Conservation (phyloP, 2,113 vertebrate genomes). For the Verasper variegatus region DNA sequence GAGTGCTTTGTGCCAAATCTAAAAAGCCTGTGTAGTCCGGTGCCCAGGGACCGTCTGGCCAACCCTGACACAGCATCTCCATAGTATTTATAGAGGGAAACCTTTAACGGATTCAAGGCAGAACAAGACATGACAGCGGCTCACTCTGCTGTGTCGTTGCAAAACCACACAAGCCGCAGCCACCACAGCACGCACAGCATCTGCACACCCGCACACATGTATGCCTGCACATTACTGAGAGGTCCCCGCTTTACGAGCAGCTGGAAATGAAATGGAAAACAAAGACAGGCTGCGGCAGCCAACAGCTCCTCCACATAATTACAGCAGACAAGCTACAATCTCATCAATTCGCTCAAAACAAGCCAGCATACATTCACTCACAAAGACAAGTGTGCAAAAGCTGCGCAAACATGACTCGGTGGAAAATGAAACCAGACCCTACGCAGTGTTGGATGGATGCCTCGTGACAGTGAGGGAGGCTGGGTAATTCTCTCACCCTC, state of each 20-base stretch:
- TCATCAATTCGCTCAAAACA: slow-evolving; percentile 41
- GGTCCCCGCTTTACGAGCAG: slow-evolving; percentile 21
- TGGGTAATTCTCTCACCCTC: slow-evolving; percentile 46
- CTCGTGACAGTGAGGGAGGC: slow-evolving; percentile 51
- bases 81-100: slow-evolving; percentile 36
- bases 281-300: slow-evolving; percentile 55
- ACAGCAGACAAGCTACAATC: slow-evolving; percentile 50
- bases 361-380: slow-evolving; percentile 32
- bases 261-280: slow-evolving; percentile 49
- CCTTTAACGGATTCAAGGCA: slow-evolving; percentile 46
- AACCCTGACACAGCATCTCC: slow-evolving; percentile 46
- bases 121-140: slow-evolving; percentile 42
- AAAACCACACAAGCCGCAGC: slow-evolving; percentile 37
- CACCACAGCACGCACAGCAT: not conserved
- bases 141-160: slow-evolving; percentile 19
- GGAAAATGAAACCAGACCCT: slow-evolving; percentile 61
- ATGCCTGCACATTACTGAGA: slow-evolving; percentile 2
- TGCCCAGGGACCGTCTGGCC: slow-evolving; percentile 36
- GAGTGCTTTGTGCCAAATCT: slow-evolving; percentile 55
- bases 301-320: slow-evolving; percentile 49
- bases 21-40: slow-evolving; percentile 49
- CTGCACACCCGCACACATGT: not conserved
- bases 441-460: slow-evolving; percentile 31
- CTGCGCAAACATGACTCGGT: slow-evolving; percentile 60
- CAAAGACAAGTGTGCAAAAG: slow-evolving; percentile 30